Base-by-base conservation (phyloP, 1,140 invertebrate species). In the Camponotus pennsylvanicus region DNA sequence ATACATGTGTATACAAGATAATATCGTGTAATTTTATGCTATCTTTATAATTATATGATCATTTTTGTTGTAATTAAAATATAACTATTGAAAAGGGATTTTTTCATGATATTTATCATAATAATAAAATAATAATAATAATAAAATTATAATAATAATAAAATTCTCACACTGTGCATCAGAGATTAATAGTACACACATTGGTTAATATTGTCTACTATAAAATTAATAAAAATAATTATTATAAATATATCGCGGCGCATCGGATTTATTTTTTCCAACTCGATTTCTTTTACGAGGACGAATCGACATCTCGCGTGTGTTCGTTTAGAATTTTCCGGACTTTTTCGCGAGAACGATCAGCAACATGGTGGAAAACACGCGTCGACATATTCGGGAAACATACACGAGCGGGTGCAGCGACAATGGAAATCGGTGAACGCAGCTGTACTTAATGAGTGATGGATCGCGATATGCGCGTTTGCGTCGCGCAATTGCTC, bases 361-460 rank as follows among this genome's bases (percentile, higher is more conserved):
- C 37, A 27, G 37, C 55, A 45, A 37, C 67, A 82, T 27, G 37
- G 15, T 71, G 67, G 40, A 82, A 82, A 83, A 66, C 61, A 78
- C 42, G 34, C 63, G 63, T 55, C 59, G 37, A 63, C 21, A 55
- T 70, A 84, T 88, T 85, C 79, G 71, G 37, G 64, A 78, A 88
- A 88, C 86, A 78, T 57, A 67, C 66, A 66, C 21, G 78, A 63
- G 87, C 87, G 86, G 88, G 64, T 89, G 88, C 83, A 69, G 57
- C 77, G 52, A 86, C 88, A 80, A 89, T 88, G 88, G 70, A 86
- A 88, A 89, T 88, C 87, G 83, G 82, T 15, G 63, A 69, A 83
- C 87, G 83, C 88, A 89, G 88, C 87, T 89, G 88, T 75, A 76
- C 83, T 89, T 86, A 88, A 89, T 87, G 69, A 80, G 82, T 88